Evolutionary conservation across 2,797 vertebrate species (phyloP), one percentile per base, ranked within the genome.

Genomic region (Cossypha dichroa): DNA sequence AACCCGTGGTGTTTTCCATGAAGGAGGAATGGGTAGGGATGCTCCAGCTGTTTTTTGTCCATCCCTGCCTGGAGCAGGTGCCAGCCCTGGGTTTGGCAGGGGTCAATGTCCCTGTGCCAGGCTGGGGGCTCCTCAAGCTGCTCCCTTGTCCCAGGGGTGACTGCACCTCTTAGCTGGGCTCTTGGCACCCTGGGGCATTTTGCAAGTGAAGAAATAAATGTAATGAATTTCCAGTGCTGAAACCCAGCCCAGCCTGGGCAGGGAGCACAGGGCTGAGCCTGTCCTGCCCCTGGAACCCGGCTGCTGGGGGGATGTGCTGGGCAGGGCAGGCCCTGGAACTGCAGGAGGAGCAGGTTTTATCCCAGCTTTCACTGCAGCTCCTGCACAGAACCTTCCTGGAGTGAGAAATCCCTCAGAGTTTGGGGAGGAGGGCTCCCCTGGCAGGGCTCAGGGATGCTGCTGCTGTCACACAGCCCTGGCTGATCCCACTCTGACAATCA

Each of bases 201-300:
- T 52, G 21, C 25, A 59, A n/a, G 29, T 23, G 26, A 13, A 33
- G 45, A 64, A 59, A 14, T 6, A 33, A 46, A 55, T 0, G 2
- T 2, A 1, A 10, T 0, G 2, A 3, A 16, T 73, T 38, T 60
- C 31, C 66, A 14, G 13, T 0, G 0, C n/a, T 20, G 68, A 26
- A 16, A 33, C 6, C 3, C 31, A 25, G 13, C 23, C 1, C 17
- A 6, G 49, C 3, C 11, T 0, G 4, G 49, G 49, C 40, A 48
- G 40, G n/a, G 62, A 68, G 58, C 16, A 1, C 17, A 6, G 1
- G 5, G 11, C 51, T 15, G 54, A 46, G 20, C 41, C 15, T 5
- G 20, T 11, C 68, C 52, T 43, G 22, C 7, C 69, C 29, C 3
- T 3, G 41, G 23, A 26, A 0, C 51, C 31, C 0, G 1, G 40